A percentile compares a stretch with the other conserved stretches of the same genome.
Conservation (phyloP, 2,113 vertebrate genomes). For the Pseudorasbora parva region DNA sequence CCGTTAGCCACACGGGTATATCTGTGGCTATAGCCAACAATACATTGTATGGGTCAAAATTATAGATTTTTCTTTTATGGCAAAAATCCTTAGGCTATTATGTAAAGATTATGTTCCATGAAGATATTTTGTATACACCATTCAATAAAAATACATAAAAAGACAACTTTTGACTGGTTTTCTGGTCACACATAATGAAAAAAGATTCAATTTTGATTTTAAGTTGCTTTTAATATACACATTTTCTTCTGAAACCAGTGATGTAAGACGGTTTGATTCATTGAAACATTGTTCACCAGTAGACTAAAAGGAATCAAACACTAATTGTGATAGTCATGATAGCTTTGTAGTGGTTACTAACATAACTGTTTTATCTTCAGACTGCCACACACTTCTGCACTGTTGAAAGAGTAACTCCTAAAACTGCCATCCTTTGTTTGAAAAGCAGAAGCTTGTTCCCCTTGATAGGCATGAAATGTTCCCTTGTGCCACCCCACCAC, state of each 20-base stretch:
- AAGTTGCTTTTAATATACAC: neutral
- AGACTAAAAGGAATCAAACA: neutral
- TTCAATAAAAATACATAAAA: no score
- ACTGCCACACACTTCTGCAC: slow-evolving; percentile 10
- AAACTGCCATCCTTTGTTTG: slow-evolving; percentile 15
- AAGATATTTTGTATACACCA: no score
- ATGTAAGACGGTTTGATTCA: neutral
- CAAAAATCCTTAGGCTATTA: no score
- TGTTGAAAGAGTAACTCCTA: neutral
- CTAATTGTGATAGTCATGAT: neutral
- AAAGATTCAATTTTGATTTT: neutral
- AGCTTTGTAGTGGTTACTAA: neutral
- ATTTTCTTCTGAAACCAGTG: neutral
- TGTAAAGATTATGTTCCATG: no score
- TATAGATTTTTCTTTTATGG: no score
- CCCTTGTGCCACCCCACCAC: slow-evolving; percentile 61
- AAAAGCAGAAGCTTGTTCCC: slow-evolving; percentile 5
- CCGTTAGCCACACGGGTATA: no score
- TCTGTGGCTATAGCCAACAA: no score
- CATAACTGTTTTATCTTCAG: neutral
- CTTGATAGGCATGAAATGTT: slow-evolving; percentile 45
- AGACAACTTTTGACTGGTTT: no score
- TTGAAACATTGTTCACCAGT: neutral
- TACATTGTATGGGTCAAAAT: no score
- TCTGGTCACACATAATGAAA: neutral